Base-by-base conservation (phyloP, 2,888 invertebrate species). In the Aricia artaxerxes region DNA sequence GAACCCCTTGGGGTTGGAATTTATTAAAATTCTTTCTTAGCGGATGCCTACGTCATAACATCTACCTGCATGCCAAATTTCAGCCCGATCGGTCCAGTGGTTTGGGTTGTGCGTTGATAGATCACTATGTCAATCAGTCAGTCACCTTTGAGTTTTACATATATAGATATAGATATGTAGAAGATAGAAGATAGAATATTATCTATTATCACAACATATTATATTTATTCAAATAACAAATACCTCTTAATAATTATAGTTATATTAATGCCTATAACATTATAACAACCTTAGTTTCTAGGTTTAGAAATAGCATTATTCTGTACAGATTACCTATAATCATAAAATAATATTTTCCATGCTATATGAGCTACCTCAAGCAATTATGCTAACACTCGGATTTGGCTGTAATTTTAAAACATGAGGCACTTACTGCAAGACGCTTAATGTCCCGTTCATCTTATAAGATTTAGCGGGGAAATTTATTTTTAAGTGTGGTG, bases 391-490 rank as follows among this genome's bases (percentile, higher is more conserved):
- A 49, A 31, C 76, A 35, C 76, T 31, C 35, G 76, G 76, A 75
- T 75, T 76, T 57, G 35, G 4, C 35, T 53, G 83, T 80, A 81
- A 82, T 83, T 82, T 83, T 82, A 82, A 83, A 83, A 83, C 81
- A 82, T 81, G 78, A 81, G 69, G 61, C 16, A 80, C 78, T 82
- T 82, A 81, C 79, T 78, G 77, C 75, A 79, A 78, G 79, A 69
- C 81, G 80, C 81, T 81, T 81, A 81, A 80, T 80, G 79, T 61
- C 75, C 79, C 78, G 49, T 9, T 49, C 9, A 49, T 49, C 78
- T 80, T 81, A 78, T 31, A 78, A 79, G 82, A 80, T 81, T 78
- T 81, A 78, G 57, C 53, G 57, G 69, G 73, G 75, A 76, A 76
- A 57, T 53, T 75, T 75, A 44, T 75, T 75, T 24, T 24, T 49